Percentiles rank a stretch among this genome's conserved stretches.
Conservation (phyloP, 2,113 vertebrate genomes). For the Carassius gibelio region DNA sequence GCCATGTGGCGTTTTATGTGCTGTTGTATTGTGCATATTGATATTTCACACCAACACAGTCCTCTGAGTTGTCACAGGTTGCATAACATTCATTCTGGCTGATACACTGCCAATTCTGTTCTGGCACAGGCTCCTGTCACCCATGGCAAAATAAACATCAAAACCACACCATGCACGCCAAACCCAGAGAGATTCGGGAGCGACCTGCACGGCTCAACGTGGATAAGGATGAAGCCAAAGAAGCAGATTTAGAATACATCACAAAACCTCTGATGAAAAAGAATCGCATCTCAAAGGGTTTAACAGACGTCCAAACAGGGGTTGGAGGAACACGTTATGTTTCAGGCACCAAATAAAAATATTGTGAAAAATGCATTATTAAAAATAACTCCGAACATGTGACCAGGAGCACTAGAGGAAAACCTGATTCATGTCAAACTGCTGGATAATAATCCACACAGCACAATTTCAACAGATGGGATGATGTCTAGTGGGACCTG, state of each 20-base stretch:
- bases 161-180: slow-evolving; percentile 42
- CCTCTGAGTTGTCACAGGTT: slow-evolving; percentile 62
- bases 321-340: slow-evolving; percentile 34
- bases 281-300: slow-evolving; percentile 37
- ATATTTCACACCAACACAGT: slow-evolving; percentile 59
- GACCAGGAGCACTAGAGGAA: slow-evolving; percentile 25
- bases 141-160: slow-evolving; percentile 56
- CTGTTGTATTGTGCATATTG: slow-evolving; percentile 57
- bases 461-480: slow-evolving; percentile 44
- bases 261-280: slow-evolving; percentile 36
- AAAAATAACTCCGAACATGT: slow-evolving; percentile 7
- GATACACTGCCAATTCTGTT: slow-evolving; percentile 57
- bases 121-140: slow-evolving; percentile 48
- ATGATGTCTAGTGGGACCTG: slow-evolving; percentile 51
- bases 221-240: slow-evolving; percentile 26
- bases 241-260: slow-evolving; percentile 38
- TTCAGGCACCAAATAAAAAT: background rate
- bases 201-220: slow-evolving; percentile 26
- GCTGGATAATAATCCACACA: slow-evolving; percentile 49
- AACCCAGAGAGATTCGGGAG: slow-evolving; percentile 41
- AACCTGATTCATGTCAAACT: slow-evolving; percentile 27
- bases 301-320: slow-evolving; percentile 23
- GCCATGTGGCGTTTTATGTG: slow-evolving; percentile 53
- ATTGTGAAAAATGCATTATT: background rate
- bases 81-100: slow-evolving; percentile 56